Evolutionary conservation across 2,797 vertebrate genomes (phyloP).

Genomic region (Pangasius mekongensis): DNA sequence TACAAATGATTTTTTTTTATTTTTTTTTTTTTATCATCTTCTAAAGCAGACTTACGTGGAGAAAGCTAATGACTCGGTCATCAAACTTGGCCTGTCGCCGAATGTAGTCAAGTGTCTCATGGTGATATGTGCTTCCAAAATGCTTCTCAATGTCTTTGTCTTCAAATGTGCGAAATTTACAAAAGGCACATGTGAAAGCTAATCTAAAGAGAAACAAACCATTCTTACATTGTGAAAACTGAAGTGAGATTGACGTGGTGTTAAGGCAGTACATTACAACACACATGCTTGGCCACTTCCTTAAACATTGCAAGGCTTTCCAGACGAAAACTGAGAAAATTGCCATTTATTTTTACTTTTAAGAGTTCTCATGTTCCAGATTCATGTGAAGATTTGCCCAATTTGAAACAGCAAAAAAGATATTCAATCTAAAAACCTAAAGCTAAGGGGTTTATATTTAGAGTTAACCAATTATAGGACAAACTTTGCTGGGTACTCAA

Average conservation of each 20-base stretch:
- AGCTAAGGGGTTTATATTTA: background rate
- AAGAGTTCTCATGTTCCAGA: background rate
- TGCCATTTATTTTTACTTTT: background rate
- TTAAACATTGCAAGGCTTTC: background rate
- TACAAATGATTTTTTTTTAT: too few species aligned
- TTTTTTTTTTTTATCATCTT: too few species aligned
- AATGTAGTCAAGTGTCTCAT: constrained; percentile 84
- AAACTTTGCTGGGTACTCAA: background rate
- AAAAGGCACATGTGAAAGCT: constrained; percentile 87
- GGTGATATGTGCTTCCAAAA: constrained; percentile 81
- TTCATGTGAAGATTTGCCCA: background rate
- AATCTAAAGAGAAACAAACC: constrained; percentile 60
- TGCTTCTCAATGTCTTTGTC: constrained; percentile 83
- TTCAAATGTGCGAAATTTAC: constrained; percentile 86
- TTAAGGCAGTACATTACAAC: background rate
- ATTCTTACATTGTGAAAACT: background rate
- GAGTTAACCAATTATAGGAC: background rate
- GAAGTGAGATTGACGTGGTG: background rate
- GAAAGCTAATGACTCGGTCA: constrained; percentile 84
- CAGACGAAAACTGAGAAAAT: too few species aligned
- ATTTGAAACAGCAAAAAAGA: background rate
- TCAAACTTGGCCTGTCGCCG: constrained; percentile 86
- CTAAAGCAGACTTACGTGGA: constrained; percentile 76
- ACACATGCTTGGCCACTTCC: background rate
- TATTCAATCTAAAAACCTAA: background rate